Conservation (phyloP, 2,113 vertebrate species). For the Hemicordylus capensis region DNA sequence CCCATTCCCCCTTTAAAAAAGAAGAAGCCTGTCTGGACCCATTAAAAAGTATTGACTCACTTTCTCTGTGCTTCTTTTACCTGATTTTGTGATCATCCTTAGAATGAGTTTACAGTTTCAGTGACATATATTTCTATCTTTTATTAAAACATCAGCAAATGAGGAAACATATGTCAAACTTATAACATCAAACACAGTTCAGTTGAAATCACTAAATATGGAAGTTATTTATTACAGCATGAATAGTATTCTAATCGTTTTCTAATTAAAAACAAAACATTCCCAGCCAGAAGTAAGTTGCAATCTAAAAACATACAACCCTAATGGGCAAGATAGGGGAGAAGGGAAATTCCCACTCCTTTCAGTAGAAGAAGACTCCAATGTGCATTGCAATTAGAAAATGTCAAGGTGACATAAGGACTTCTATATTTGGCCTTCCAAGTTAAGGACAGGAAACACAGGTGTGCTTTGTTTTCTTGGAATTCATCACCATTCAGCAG, state of each 20-base stretch:
- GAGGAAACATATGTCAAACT: not conserved
- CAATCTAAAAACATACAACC: not conserved
- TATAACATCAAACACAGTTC: not conserved
- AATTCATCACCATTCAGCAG: not conserved
- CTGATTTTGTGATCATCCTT: not conserved
- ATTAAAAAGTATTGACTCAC: not conserved
- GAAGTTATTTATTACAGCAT: not conserved
- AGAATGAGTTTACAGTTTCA: not conserved
- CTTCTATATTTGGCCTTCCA: constrained; percentile 24
- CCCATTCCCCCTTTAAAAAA: not conserved
- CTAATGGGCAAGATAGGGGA: not conserved
- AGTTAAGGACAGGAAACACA: constrained; percentile 11
- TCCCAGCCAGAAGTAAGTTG: not conserved
- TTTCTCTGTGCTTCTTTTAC: not conserved
- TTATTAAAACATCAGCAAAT: not conserved
- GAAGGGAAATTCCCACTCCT: not conserved
- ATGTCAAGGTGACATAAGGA: constrained; percentile 31
- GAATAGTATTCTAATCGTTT: too few species aligned
- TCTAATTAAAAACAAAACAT: too few species aligned
- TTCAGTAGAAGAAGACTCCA: not conserved
- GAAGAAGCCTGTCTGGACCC: not conserved
- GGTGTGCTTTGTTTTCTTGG: constrained; percentile 24
- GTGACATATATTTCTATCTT: not conserved
- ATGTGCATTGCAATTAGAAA: not conserved
- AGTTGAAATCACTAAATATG: not conserved